phyloP scores from a whole-genome alignment of 1,140 invertebrate species.

The Sitophilus oryzae region DNA sequence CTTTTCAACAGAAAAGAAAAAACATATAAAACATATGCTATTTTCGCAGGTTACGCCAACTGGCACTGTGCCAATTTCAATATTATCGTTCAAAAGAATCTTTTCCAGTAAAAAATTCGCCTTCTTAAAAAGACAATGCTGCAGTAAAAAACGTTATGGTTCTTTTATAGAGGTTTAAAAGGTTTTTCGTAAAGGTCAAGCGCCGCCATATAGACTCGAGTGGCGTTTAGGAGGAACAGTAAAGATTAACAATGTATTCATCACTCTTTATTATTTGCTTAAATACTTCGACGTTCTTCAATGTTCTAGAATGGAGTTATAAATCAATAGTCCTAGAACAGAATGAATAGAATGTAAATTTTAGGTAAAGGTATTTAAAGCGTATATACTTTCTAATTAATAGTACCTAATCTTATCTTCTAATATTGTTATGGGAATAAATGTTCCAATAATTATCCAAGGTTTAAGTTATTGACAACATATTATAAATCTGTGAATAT shows the following conservation, averaged over 20 bases:
- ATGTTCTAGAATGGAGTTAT: neutral
- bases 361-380: too few relatives aligned
- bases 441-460: too few relatives aligned
- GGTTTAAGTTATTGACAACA: too few relatives aligned
- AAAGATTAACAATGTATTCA: neutral
- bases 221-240: neutral
- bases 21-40: too few relatives aligned
- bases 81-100: neutral
- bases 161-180: neutral
- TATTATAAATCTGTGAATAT: too few relatives aligned
- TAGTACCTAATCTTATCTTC: too few relatives aligned
- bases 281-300: neutral
- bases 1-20: too few relatives aligned
- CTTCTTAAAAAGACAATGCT: neutral
- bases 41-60: too few relatives aligned
- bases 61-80: neutral
- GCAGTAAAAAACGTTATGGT: neutral
- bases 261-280: neutral
- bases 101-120: neutral
- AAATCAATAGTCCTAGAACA: too few relatives aligned
- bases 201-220: neutral
- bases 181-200: neutral
- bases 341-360: too few relatives aligned
- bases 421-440: too few relatives aligned
- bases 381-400: too few relatives aligned